Conservation (phyloP, 2,888 invertebrate species). For the Mythimna vitellina region DNA sequence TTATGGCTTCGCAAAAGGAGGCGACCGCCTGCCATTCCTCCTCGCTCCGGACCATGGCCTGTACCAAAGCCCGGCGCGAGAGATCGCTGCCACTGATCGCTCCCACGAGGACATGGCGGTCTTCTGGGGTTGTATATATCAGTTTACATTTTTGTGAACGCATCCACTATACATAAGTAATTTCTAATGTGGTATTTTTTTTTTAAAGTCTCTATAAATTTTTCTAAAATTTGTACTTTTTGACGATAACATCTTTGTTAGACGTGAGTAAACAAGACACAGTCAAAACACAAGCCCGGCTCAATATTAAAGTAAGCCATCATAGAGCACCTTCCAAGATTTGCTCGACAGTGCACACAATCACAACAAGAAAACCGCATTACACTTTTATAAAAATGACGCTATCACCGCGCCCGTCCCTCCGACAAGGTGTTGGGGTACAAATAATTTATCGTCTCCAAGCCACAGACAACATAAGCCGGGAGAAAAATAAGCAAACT, state of each 20-base stretch:
- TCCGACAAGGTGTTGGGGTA: constrained; percentile 86
- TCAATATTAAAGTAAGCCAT: constrained; percentile 45
- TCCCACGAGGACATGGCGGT: no score
- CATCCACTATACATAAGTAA: no score
- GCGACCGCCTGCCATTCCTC: no score
- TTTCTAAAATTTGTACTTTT: neutral
- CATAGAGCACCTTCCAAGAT: constrained; percentile 41
- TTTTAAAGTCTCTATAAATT: no score
- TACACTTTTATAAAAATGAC: constrained; percentile 90
- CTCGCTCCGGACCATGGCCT: no score
- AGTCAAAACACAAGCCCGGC: constrained; percentile 24
- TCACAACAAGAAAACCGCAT: constrained; percentile 87
- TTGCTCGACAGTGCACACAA: constrained; percentile 73
- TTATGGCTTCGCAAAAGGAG: no score
- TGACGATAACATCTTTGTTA: no score
- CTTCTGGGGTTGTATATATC: no score
- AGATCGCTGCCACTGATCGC: no score
- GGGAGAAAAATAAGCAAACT: constrained; percentile 89
- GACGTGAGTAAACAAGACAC: neutral
- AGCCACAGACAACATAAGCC: constrained; percentile 87
- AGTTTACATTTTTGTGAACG: no score
- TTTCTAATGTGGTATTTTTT: no score
- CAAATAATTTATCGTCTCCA: constrained; percentile 88
- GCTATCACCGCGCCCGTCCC: constrained; percentile 82
- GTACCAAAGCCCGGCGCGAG: no score